Evolutionary conservation across 2,888 invertebrate genomes (phyloP).

Genomic region (Ennomos quercinarius): DNA sequence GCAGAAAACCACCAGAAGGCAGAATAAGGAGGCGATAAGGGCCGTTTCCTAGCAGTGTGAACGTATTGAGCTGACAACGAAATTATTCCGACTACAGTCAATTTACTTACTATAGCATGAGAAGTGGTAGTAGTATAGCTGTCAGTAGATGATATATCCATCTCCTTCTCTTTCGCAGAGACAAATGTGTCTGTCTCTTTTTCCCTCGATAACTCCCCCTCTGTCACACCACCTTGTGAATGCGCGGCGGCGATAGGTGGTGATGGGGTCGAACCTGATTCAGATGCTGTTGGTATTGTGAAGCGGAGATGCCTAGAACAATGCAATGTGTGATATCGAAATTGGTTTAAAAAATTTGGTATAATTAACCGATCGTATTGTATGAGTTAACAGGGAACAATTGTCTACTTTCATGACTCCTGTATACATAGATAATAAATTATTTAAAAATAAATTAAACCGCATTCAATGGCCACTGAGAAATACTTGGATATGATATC

Average conservation of each 20-base stretch:
- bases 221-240: conserved; percentile 28
- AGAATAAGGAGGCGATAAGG: no score
- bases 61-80: no score
- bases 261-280: conserved; percentile 64
- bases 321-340: conserved; percentile 2
- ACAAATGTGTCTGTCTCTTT: conserved; percentile 9
- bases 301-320: conserved; percentile 69
- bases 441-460: no score
- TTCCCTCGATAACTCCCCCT: conserved; percentile 42
- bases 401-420: no score
- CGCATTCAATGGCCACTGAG: no score
- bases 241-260: conserved; percentile 39
- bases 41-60: no score
- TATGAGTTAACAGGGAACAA: no score
- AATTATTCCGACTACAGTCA: neutral
- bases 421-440: no score
- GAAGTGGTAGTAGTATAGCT: conserved; percentile 57
- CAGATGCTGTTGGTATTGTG: conserved; percentile 73
- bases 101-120: conserved; percentile 54
- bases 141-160: conserved; percentile 50
- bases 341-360: no score
- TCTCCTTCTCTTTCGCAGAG: conserved; percentile 46
- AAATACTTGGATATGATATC: no score
- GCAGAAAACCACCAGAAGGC: no score
- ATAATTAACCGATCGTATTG: no score